Conservation (phyloP, 2,888 invertebrate species). For the Hemithea aestivaria region DNA sequence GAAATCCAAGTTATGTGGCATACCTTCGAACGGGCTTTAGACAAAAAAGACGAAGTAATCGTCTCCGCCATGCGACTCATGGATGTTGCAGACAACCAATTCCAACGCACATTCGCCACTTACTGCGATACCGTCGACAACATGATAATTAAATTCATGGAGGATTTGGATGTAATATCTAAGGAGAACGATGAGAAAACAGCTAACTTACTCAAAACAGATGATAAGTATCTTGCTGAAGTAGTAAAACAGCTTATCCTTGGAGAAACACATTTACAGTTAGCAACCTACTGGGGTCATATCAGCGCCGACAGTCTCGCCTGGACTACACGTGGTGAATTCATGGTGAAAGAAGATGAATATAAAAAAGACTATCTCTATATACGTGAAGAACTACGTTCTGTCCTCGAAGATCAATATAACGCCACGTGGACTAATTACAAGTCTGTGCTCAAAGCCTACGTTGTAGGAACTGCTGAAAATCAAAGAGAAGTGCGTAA, state of each 20-base stretch:
- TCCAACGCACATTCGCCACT: neutral
- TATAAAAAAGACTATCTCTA: neutral
- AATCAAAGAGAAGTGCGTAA: slow-evolving; percentile 1
- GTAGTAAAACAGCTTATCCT: too few species aligned
- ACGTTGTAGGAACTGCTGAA: neutral
- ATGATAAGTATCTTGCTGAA: too few species aligned
- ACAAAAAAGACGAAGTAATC: slow-evolving; percentile 4
- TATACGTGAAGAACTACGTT: neutral
- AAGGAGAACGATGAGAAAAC: slow-evolving; percentile 1
- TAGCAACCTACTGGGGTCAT: slow-evolving; percentile 1
- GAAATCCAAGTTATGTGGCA: slow-evolving; percentile 1
- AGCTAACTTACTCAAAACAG: neutral
- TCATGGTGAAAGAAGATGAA: slow-evolving; percentile 2
- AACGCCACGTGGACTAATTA: neutral
- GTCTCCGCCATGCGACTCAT: neutral
- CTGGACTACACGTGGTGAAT: slow-evolving; percentile 4
- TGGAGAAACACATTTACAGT: slow-evolving; percentile 1
- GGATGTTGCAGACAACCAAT: neutral
- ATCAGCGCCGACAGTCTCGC: neutral
- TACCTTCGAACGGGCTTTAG: slow-evolving; percentile 1
- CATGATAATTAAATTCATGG: neutral
- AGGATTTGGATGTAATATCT: slow-evolving; percentile 1
- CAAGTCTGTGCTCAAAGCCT: neutral
- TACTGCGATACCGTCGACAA: neutral
- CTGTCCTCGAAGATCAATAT: neutral